These are phyloP conservation scores for Thymallus thymallus DNA, from an alignment of 2,113 vertebrate species.

Conservation along the genomic window DNA sequence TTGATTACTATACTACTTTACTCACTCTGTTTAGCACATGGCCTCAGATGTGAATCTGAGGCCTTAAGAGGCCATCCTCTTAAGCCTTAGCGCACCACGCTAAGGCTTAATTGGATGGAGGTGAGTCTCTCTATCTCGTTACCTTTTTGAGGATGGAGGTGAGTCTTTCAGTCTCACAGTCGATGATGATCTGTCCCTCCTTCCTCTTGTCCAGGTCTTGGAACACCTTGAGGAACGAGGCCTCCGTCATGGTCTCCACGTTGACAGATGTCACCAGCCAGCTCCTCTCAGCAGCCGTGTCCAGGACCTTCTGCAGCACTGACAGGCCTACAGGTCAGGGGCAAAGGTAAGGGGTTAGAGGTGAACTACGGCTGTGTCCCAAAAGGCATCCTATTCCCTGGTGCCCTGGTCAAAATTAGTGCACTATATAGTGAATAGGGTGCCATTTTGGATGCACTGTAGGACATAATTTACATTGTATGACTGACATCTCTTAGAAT, in stretches of 20 bases:
- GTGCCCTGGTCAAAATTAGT: too few relatives aligned
- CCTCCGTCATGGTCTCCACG: constrained; percentile 92
- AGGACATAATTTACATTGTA: too few relatives aligned
- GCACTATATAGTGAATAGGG: too few relatives aligned
- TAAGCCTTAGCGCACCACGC: too few relatives aligned
- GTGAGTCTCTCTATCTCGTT: constrained; percentile 13
- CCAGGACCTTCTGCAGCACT: constrained; percentile 95
- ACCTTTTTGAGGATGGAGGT: constrained; percentile 82
- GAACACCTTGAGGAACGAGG: constrained; percentile 90
- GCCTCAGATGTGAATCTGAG: too few relatives aligned
- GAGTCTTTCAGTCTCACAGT: constrained; percentile 89
- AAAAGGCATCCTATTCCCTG: too few relatives aligned
- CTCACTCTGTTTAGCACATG: too few relatives aligned
- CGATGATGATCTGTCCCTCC: constrained; percentile 94
- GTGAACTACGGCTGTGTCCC: background rate
- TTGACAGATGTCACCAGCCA: constrained; percentile 98
- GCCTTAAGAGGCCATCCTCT: too few relatives aligned
- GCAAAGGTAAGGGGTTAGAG: background rate
- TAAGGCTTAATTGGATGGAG: too few relatives aligned
- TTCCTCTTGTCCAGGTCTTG: constrained; percentile 96
- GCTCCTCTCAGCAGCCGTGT: constrained; percentile 94
- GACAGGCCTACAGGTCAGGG: constrained; percentile 78
- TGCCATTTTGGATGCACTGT: too few relatives aligned
- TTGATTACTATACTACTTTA: too few relatives aligned
- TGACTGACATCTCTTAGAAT: too few relatives aligned